Evolutionary conservation across 2,797 vertebrate species (phyloP), one percentile per base, ranked within the genome.

Genomic region (Vultur gryphus): DNA sequence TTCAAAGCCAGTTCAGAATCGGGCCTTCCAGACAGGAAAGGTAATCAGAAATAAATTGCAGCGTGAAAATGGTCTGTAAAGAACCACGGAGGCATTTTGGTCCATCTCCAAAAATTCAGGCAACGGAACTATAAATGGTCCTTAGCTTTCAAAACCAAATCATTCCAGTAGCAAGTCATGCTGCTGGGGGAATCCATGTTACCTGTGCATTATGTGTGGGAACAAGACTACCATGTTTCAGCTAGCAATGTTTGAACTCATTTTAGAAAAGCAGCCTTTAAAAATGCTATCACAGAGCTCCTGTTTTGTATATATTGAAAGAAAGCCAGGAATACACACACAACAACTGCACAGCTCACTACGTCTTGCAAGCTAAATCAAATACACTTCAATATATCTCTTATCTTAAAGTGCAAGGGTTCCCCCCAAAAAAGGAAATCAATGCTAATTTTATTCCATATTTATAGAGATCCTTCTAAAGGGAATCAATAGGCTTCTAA

Each of bases 361-460:
- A 9, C 37, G 2, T 79, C 75, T 58, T 83, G 37, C 69, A 83
- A 90, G 71, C 25, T 95, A 94, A 93, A 86, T 86, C 79, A 93
- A 78, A 94, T 48, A 71, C 13, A 51, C 13, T 59, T 77, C 28
- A 95, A 66, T 79, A 84, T 85, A 48, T 57, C 25, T 67, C 67
- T 93, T 94, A 95, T 90, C 87, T 92, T 69, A 52, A 48, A 88
- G 49, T 51, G 54, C 5, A 29, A 59, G 35, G 11, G 6, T 37
- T 29, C 23, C 58, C 10, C 16, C 11, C 16, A 4, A 49, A 72
- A 90, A 52, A 85, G 37, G 20, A 72, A 80, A 97, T 91, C 79
- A 62, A 55, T 86, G 44, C 39, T 54, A 67, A 86, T 95, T 91
- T 96, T 94, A 88, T 93, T 91, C 66, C 39, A 48, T 84, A 66